Evolutionary conservation across 1,140 invertebrate genomes (phyloP).

Genomic region (Cardiocondyla obscurior): DNA sequence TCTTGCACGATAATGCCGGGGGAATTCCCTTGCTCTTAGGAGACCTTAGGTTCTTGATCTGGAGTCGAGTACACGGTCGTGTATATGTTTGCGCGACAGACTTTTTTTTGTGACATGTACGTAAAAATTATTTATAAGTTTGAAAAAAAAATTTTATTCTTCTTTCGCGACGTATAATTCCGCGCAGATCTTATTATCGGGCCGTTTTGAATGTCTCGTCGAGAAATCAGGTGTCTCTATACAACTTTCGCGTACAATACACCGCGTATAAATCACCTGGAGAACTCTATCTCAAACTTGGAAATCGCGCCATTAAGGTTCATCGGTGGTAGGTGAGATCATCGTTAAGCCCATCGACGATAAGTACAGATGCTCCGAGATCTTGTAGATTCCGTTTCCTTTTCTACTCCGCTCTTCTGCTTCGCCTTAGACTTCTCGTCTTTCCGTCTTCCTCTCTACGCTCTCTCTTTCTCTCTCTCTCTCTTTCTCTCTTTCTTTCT

Average conservation of each 20-base stretch:
- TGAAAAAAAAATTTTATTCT: not conserved
- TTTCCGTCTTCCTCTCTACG: not conserved
- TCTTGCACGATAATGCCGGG: conserved; percentile 63
- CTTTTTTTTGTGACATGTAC: not conserved
- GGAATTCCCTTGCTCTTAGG: conserved; percentile 48
- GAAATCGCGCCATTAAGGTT: conserved; percentile 69
- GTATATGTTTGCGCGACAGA: no score
- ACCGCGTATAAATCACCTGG: conserved; percentile 48
- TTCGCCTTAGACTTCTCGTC: conserved; percentile 37
- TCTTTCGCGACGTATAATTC: not conserved
- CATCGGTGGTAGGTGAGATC: conserved; percentile 49
- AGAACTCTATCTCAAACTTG: conserved; percentile 57
- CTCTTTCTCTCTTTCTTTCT: conserved; percentile 22
- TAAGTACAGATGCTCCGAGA: conserved; percentile 64
- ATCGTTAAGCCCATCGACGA: conserved; percentile 49
- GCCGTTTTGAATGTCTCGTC: not conserved
- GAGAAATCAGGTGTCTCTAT: not conserved
- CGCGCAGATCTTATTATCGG: not conserved
- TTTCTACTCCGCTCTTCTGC: conserved; percentile 30
- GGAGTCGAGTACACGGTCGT: conserved; percentile 45
- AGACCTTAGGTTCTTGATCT: conserved; percentile 57
- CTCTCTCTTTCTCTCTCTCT: not conserved
- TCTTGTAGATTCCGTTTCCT: conserved; percentile 64
- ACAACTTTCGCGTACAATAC: conserved; percentile 1
- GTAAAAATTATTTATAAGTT: not conserved